These are phyloP conservation scores for Phasianus colchicus DNA, from an alignment of 2,113 vertebrate genomes.

Conservation along the genomic window DNA sequence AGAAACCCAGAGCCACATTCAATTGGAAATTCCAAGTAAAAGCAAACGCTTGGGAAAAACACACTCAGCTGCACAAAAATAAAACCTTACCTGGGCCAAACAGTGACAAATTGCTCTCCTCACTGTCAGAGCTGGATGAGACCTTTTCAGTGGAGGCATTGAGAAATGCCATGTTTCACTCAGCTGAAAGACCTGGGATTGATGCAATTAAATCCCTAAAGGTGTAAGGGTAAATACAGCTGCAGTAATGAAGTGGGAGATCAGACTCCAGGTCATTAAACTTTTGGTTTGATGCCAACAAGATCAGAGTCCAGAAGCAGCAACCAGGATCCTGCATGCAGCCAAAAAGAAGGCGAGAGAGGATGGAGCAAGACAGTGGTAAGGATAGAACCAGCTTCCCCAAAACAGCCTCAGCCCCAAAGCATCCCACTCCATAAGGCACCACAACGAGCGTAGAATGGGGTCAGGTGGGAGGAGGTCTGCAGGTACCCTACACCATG, in stretches of 20 bases:
- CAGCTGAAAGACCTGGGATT: slow-evolving; percentile 17
- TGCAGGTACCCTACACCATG: rapidly evolving
- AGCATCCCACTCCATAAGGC: rapidly evolving
- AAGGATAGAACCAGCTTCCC: background rate
- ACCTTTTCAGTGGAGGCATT: background rate
- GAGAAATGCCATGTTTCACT: background rate
- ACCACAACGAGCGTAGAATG: rapidly evolving
- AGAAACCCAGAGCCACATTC: background rate
- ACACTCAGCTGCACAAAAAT: background rate
- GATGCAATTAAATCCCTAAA: slow-evolving; percentile 19
- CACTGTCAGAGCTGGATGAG: background rate
- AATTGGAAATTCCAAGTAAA: slow-evolving; percentile 13
- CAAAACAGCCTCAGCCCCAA: background rate
- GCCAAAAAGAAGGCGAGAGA: background rate
- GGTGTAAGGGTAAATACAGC: background rate
- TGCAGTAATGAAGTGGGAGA: background rate
- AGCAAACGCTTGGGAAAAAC: background rate
- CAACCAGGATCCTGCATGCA: background rate
- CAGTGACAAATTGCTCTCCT: background rate
- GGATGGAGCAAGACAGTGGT: background rate
- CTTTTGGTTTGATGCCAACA: rapidly evolving
- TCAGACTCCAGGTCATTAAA: background rate
- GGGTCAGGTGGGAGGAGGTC: background rate
- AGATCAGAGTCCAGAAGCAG: background rate
- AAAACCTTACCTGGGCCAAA: background rate